Percentiles rank a stretch among this genome's conserved stretches.
phyloP scores from a whole-genome alignment of 2,797 vertebrate genomes.

The Pelochelys cantorii region DNA sequence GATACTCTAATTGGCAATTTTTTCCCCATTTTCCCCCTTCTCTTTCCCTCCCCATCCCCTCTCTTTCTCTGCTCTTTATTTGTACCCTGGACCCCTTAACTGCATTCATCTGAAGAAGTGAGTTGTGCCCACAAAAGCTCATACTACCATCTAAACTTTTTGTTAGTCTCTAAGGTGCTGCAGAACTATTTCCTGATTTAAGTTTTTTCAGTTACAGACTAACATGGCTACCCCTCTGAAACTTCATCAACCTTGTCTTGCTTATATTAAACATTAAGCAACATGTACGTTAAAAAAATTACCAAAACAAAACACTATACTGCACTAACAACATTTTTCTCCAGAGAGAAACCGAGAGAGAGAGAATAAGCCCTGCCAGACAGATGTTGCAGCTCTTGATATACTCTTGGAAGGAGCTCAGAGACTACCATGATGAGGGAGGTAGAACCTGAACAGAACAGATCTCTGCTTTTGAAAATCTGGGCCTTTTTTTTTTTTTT shows the following conservation, averaged over 20 bases:
- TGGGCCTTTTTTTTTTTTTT: neutral
- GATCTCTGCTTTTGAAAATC: neutral
- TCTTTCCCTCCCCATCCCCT: no score
- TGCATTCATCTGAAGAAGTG: no score
- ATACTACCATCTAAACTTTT: no score
- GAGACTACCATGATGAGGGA: neutral
- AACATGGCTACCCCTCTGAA: no score
- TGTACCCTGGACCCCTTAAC: no score
- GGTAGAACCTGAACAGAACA: neutral
- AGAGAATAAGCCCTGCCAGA: neutral
- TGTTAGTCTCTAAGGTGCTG: no score
- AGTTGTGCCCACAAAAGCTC: no score
- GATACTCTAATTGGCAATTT: no score
- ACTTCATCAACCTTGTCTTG: neutral
- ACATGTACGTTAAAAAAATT: neutral
- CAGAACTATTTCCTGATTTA: no score
- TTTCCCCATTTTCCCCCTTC: no score
- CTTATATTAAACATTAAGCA: accelerated
- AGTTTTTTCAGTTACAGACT: no score
- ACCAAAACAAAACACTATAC: neutral
- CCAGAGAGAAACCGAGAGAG: neutral
- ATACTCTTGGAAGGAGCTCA: neutral
- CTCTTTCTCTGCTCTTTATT: no score
- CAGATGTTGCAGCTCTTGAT: neutral
- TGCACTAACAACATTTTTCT: neutral